These are phyloP conservation scores for Synanthedon formicaeformis DNA, from an alignment of 2,888 invertebrate species.

Conservation along the genomic window DNA sequence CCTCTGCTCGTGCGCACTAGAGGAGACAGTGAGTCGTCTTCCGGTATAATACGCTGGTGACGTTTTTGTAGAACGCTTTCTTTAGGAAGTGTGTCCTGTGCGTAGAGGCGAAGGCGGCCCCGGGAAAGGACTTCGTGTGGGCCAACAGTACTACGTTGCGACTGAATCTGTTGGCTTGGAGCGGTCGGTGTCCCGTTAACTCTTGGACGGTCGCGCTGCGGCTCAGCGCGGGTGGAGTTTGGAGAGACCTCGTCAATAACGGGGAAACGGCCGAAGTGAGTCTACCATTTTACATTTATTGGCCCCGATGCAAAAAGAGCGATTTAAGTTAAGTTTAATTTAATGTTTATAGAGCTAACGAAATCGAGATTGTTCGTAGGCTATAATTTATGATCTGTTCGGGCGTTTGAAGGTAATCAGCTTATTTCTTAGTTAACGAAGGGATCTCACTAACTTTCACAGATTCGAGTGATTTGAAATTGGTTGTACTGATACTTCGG, in stretches of 20 bases:
- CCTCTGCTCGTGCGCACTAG: constrained; percentile 72
- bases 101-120: constrained; percentile 71
- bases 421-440: too few species aligned
- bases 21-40: constrained; percentile 64
- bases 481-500: too few species aligned
- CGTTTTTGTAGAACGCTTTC: not conserved
- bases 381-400: too few species aligned
- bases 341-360: too few species aligned
- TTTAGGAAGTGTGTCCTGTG: constrained; percentile 11
- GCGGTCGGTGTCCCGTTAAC: constrained; percentile 76
- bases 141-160: constrained; percentile 78
- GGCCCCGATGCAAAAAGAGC: too few species aligned
- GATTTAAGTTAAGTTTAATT: too few species aligned
- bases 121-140: constrained; percentile 74
- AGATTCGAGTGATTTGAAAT: too few species aligned
- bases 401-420: too few species aligned
- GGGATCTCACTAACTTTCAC: too few species aligned
- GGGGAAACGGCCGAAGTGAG: constrained; percentile 34
- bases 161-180: constrained; percentile 79
- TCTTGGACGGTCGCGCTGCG: constrained; percentile 73
- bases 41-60: too few species aligned
- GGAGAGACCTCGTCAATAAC: constrained; percentile 36
- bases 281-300: too few species aligned
- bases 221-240: constrained; percentile 32
- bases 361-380: too few species aligned